Percentiles rank a stretch among this genome's conserved stretches.
These are phyloP conservation scores for Apodemia zela DNA, from an alignment of 2,888 invertebrate species.

Conservation along the genomic window DNA sequence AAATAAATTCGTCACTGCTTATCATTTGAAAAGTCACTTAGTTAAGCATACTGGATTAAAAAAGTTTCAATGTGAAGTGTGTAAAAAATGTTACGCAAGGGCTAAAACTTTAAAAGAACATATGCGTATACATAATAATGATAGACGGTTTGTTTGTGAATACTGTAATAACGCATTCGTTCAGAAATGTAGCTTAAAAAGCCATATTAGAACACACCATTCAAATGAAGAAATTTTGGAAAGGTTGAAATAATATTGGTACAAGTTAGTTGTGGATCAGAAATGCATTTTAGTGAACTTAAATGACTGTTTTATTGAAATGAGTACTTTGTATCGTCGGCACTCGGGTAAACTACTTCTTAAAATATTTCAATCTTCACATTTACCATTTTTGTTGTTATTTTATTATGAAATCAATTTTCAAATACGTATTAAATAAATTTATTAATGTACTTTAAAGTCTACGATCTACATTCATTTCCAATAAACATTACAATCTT, in stretches of 20 bases:
- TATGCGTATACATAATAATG: conserved; percentile 64
- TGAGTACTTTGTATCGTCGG: too few species aligned
- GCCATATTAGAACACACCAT: conserved; percentile 63
- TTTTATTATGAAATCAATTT: too few species aligned
- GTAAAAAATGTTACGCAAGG: conserved; percentile 62
- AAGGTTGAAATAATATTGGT: not conserved
- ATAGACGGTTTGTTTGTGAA: conserved; percentile 66
- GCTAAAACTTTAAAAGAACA: conserved; percentile 56
- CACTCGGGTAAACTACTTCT: too few species aligned
- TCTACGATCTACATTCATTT: too few species aligned
- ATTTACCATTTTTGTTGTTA: too few species aligned
- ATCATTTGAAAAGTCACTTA: conserved; percentile 55
- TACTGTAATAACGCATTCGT: conserved; percentile 60
- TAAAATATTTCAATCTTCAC: too few species aligned
- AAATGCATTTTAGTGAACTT: too few species aligned
- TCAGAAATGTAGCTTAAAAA: conserved; percentile 65
- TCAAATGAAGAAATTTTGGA: conserved; percentile 43
- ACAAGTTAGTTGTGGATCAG: not conserved
- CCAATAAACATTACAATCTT: too few species aligned
- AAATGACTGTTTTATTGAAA: too few species aligned
- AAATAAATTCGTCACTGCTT: conserved; percentile 51
- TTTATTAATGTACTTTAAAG: too few species aligned
- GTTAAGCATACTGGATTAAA: conserved; percentile 53
- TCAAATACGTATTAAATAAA: too few species aligned
- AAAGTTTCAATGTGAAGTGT: conserved; percentile 63